These are phyloP conservation scores for Diadumene lineata DNA, from an alignment of 92 coral and sea anemone species.

Conservation along the genomic window DNA sequence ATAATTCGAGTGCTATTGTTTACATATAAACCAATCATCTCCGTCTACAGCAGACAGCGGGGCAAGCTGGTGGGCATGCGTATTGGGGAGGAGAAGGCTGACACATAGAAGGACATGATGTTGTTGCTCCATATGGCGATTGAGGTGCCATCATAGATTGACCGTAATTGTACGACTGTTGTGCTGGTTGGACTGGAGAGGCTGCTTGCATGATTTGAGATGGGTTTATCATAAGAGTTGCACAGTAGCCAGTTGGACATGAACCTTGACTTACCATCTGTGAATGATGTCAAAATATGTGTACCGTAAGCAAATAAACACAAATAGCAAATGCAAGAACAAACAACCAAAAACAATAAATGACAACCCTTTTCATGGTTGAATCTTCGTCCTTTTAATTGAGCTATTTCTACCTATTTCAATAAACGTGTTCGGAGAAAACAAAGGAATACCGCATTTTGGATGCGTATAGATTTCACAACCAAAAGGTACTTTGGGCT, in stretches of 20 bases:
- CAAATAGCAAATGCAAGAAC: too few relatives aligned
- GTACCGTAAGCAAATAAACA: too few relatives aligned
- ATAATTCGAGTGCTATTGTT: neutral
- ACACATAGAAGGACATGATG: conserved; percentile 26
- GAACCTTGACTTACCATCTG: conserved; percentile 30
- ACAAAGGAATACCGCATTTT: too few relatives aligned
- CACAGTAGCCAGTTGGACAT: conserved; percentile 46
- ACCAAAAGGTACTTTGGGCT: too few relatives aligned
- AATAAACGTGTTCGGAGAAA: too few relatives aligned
- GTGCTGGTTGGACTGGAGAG: conserved; percentile 24
- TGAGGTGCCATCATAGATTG: conserved; percentile 4
- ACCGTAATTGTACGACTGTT: neutral
- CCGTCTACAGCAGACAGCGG: conserved; percentile 16
- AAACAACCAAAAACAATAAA: too few relatives aligned
- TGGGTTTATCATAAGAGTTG: conserved; percentile 47
- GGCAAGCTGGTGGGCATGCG: conserved; percentile 34
- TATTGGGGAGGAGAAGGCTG: conserved; percentile 32
- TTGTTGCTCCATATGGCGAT: neutral
- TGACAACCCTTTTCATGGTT: too few relatives aligned
- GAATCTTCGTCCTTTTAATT: too few relatives aligned
- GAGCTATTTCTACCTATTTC: too few relatives aligned
- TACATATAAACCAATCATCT: neutral
- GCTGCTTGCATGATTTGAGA: conserved; percentile 29
- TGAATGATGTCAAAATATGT: too few relatives aligned
- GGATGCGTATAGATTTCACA: too few relatives aligned